These are phyloP conservation scores for Acrobasis suavella DNA, from an alignment of 2,888 invertebrate genomes.

Conservation along the genomic window DNA sequence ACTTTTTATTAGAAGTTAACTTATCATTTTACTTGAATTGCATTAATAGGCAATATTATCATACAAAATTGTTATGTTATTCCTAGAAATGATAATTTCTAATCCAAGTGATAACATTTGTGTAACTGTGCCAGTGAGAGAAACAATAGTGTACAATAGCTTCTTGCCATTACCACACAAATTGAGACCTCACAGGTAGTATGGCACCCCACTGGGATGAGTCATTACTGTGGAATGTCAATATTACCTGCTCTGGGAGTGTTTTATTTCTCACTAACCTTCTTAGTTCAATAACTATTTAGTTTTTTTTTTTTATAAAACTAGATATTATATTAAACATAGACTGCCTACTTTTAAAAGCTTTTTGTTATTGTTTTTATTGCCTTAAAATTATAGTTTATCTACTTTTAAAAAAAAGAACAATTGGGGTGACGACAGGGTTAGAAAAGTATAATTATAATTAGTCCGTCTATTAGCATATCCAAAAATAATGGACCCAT, in stretches of 20 bases:
- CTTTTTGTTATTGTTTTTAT: too few relatives aligned
- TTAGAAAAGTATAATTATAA: too few relatives aligned
- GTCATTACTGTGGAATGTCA: slow-evolving; percentile 59
- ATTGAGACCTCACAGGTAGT: slow-evolving; percentile 24
- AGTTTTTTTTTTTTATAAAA: too few relatives aligned
- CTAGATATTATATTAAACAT: too few relatives aligned
- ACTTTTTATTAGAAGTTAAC: too few relatives aligned
- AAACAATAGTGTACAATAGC: background rate
- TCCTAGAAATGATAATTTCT: background rate
- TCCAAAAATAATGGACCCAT: too few relatives aligned
- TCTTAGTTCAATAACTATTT: background rate
- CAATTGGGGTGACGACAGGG: too few relatives aligned
- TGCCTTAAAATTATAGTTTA: too few relatives aligned
- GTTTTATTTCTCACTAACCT: background rate
- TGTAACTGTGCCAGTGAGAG: background rate
- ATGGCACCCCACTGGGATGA: slow-evolving; percentile 51
- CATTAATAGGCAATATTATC: background rate
- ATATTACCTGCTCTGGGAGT: slow-evolving; percentile 45
- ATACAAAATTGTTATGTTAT: background rate
- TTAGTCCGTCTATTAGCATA: too few relatives aligned
- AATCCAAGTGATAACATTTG: background rate
- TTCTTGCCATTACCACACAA: slow-evolving; percentile 26
- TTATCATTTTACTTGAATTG: background rate
- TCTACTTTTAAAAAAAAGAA: too few relatives aligned
- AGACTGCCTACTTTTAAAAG: too few relatives aligned